Percentiles rank a stretch among this genome's conserved stretches.
Conservation (phyloP, 2,797 vertebrate species). For the Otolemur crassicaudatus region DNA sequence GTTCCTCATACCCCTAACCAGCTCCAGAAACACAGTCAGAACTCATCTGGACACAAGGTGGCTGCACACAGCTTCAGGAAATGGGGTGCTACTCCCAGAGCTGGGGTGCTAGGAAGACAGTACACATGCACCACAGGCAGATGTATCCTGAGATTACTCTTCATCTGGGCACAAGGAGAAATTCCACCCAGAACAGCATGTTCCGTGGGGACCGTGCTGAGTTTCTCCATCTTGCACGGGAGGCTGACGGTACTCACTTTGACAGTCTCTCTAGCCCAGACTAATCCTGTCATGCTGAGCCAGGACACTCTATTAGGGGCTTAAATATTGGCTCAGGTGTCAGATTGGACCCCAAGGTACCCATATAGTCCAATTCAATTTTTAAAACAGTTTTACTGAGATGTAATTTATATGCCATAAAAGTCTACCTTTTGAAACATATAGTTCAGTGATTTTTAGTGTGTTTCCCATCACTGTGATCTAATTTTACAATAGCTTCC, state of each 20-base stretch:
- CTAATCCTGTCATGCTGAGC: not conserved
- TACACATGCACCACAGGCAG: no score
- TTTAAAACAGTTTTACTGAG: not conserved
- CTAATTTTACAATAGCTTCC: not conserved
- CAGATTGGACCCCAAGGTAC: not conserved
- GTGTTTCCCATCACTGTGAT: not conserved
- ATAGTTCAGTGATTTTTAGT: not conserved
- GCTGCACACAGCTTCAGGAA: not conserved
- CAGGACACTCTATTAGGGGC: not conserved
- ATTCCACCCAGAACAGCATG: not conserved
- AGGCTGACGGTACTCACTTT: no score
- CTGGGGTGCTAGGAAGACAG: not conserved
- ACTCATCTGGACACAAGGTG: not conserved
- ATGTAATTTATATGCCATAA: not conserved
- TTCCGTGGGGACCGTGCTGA: not conserved
- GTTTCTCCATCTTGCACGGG: not conserved
- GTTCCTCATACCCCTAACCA: accelerated
- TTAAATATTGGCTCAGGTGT: not conserved
- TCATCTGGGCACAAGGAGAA: not conserved
- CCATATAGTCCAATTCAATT: not conserved
- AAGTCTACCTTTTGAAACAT: not conserved
- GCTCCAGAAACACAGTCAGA: not conserved
- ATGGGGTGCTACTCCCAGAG: not conserved
- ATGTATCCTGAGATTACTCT: not conserved
- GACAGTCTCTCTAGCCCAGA: not conserved